Percentiles rank a stretch among this genome's conserved stretches.
Evolutionary conservation across 2,797 vertebrate species (phyloP).

Genomic region (Alosa sapidissima): DNA sequence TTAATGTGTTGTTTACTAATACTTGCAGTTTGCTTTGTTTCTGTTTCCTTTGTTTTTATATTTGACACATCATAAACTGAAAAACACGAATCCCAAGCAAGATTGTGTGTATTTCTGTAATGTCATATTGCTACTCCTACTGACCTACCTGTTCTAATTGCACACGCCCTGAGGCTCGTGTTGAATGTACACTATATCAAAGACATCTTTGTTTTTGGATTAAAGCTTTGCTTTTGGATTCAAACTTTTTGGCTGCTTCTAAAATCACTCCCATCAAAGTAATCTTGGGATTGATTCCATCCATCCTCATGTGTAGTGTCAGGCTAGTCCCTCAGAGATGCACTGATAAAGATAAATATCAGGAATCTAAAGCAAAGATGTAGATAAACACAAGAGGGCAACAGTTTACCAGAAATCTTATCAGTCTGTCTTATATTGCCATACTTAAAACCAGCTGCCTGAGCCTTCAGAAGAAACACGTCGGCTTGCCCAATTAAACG

Average conservation of each 20-base stretch:
- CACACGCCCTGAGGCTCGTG: background rate
- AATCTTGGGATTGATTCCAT: background rate
- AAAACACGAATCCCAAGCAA: background rate
- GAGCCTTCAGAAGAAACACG: constrained; percentile 53
- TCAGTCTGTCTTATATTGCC: constrained; percentile 39
- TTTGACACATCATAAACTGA: background rate
- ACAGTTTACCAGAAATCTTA: constrained; percentile 70
- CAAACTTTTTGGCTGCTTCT: background rate
- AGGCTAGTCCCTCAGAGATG: background rate
- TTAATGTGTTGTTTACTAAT: background rate
- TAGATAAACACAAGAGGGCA: constrained; percentile 78
- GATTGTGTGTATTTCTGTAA: background rate
- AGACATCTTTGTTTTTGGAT: no score
- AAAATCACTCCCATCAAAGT: background rate
- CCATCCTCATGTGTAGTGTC: background rate
- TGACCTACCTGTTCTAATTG: background rate
- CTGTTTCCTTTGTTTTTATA: background rate
- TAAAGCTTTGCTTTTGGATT: background rate
- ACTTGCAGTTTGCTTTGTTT: background rate
- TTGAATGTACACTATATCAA: no score
- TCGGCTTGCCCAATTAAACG: constrained; percentile 41
- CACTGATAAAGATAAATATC: background rate
- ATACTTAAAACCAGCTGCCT: constrained; percentile 38
- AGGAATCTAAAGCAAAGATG: constrained; percentile 51
- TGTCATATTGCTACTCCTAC: background rate